Conservation (phyloP, 1,140 invertebrate genomes). For the Ostrea edulis region DNA sequence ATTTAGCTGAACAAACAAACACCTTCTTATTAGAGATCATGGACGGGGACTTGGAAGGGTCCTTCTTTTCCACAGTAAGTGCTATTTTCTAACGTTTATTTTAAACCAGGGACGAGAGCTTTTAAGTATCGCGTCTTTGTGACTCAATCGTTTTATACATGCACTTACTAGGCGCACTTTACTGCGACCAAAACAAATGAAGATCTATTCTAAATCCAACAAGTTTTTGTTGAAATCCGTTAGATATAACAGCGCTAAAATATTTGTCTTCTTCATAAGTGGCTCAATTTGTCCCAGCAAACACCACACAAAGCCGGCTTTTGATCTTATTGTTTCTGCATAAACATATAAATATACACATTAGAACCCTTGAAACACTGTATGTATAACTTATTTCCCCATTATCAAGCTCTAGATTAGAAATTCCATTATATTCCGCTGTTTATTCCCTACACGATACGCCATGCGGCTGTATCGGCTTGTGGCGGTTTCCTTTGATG, state of each 20-base stretch:
- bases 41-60: neutral
- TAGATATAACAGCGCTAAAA: constrained; percentile 5
- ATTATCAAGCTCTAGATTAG: constrained; percentile 6
- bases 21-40: neutral
- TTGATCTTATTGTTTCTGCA: constrained; percentile 35
- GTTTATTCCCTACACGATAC: constrained; percentile 9
- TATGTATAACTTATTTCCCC: constrained; percentile 25
- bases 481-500: constrained; percentile 10
- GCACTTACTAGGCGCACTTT: constrained; percentile 6
- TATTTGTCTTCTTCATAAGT: constrained; percentile 6
- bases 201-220: neutral
- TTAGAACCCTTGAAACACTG: constrained; percentile 24
- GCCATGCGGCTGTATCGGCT: neutral
- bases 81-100: neutral
- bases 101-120: neutral
- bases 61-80: neutral
- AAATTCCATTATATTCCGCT: constrained; percentile 10
- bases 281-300: neutral
- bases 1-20: neutral
- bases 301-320: neutral
- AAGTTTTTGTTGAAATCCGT: constrained; percentile 17
- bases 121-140: neutral
- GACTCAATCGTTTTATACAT: neutral
- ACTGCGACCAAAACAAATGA: neutral
- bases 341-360: constrained; percentile 38